Percentiles rank a stretch among this genome's conserved stretches.
phyloP scores from a whole-genome alignment of 2,797 vertebrate species.

The Gephyroberyx darwinii region DNA sequence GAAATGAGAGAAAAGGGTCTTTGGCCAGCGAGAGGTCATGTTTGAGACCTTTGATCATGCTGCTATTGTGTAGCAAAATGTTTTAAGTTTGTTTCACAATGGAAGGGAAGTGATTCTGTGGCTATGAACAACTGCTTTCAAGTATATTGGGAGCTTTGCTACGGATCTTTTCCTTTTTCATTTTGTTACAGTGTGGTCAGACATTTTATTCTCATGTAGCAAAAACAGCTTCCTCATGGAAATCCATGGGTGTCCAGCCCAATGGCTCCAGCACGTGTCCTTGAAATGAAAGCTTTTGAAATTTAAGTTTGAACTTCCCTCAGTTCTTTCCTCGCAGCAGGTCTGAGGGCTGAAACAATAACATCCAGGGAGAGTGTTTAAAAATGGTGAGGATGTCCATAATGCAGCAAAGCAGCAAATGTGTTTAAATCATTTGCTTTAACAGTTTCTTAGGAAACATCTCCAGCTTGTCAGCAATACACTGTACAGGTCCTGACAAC shows the following conservation, averaged over 20 bases:
- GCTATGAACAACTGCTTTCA: conserved; percentile 39
- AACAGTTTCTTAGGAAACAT: conserved; percentile 2
- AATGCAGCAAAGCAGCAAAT: conserved; percentile 26
- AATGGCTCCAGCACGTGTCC: conserved; percentile 35
- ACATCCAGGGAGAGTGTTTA: conserved; percentile 27
- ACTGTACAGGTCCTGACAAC: neutral
- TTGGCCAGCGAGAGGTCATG: neutral
- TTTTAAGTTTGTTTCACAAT: conserved; percentile 59
- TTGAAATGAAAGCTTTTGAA: conserved; percentile 57
- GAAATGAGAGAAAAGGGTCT: neutral
- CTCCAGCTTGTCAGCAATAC: neutral
- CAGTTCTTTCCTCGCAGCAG: conserved; percentile 74
- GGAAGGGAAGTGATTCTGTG: conserved; percentile 43
- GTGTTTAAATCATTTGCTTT: conserved; percentile 21
- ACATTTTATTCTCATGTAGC: conserved; percentile 6
- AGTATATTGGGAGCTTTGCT: conserved; percentile 40
- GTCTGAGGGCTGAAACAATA: conserved; percentile 66
- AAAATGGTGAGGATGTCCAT: conserved; percentile 18
- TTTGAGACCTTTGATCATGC: conserved; percentile 35
- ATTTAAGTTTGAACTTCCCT: conserved; percentile 67
- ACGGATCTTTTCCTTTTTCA: neutral
- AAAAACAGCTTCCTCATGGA: conserved; percentile 34
- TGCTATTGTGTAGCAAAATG: conserved; percentile 49
- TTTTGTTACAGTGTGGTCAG: neutral
- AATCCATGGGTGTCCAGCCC: conserved; percentile 26